A percentile compares a stretch with the other conserved stretches of the same genome.
Evolutionary conservation across 2,888 invertebrate genomes (phyloP).

Genomic region (Lasioglossum morio): DNA sequence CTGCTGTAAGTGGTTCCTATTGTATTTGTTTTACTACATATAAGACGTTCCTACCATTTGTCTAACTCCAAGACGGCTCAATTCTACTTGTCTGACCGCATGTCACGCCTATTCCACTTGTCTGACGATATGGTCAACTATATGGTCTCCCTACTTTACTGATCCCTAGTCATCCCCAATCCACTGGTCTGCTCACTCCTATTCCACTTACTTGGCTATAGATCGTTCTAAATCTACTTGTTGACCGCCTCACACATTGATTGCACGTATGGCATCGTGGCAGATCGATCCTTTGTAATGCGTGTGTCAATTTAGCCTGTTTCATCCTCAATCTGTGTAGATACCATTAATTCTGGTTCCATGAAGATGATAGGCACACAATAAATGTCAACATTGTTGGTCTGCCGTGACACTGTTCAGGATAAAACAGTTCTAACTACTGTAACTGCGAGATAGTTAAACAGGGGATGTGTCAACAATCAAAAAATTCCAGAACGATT

Average conservation of each 20-base stretch:
- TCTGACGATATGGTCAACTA: neutral
- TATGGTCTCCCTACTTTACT: neutral
- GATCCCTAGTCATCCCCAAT: neutral
- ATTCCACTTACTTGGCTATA: neutral
- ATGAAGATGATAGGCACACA: neutral
- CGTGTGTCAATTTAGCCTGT: neutral
- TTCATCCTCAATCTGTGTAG: neutral
- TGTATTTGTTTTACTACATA: neutral
- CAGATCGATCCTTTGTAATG: neutral
- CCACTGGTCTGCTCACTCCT: neutral
- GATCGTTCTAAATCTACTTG: slow-evolving; percentile 1
- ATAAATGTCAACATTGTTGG: neutral
- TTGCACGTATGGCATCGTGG: neutral
- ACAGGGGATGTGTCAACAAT: neutral
- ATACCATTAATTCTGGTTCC: neutral
- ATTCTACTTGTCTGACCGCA: neutral
- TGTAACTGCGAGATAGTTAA: too few relatives aligned
- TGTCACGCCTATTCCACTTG: neutral
- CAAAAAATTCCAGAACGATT: neutral
- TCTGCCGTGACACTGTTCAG: neutral
- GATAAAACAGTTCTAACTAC: too few relatives aligned
- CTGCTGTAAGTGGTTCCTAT: neutral
- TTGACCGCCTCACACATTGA: neutral
- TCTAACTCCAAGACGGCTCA: neutral
- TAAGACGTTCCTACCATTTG: neutral